Evolutionary conservation across 2,888 invertebrate species (phyloP), one percentile per base, ranked within the genome.

Genomic region (Polydrusus pterygomalis): DNA sequence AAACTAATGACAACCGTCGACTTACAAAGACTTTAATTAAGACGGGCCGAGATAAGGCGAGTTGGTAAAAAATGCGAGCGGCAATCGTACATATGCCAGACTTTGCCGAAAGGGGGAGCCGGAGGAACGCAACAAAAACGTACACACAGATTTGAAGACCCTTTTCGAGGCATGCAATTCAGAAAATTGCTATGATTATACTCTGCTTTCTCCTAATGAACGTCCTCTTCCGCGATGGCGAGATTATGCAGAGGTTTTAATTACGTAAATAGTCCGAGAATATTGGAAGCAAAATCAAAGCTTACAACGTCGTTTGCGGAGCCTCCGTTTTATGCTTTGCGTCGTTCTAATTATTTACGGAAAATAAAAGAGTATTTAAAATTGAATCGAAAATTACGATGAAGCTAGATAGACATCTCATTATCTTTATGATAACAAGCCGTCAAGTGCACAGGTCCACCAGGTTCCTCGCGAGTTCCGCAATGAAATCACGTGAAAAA

Each of bases 11-110:
- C 82, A 83, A 80, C 79, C 80, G 75, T 78, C 78, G 79, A 77
- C 80, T 75, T 79, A 82, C 82, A 82, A 83, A 83, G 81, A 82
- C 82, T 83, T 83, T 82, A 83, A 83, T 83, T 82, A 83, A 83
- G 82, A 82, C 82, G 79, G 79, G 79, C 79, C 79, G 81, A 81
- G 83, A 83, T 83, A 83, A 82, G 82, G 83, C 79, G 79, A 81
- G 79, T 74, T 74, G 65, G 78, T 81, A 82, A 82, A 82, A 82
- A 82, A 81, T 81, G 78, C 78, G 81, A 79, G 78, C 79, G 78
- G 79, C 82, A 81, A 81, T 82, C 80, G 79, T 80, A 82, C 81
- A 81, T 81, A 80, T 82, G 80, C 81, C 80, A 75, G 63, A 58
- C 67, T 64, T 54, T 54, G 69, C 58, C 67, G 67, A 67, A 58